Percentiles rank a stretch among this genome's conserved stretches.
Conservation (phyloP, 2,888 invertebrate genomes). For the Chouioia cunea region DNA sequence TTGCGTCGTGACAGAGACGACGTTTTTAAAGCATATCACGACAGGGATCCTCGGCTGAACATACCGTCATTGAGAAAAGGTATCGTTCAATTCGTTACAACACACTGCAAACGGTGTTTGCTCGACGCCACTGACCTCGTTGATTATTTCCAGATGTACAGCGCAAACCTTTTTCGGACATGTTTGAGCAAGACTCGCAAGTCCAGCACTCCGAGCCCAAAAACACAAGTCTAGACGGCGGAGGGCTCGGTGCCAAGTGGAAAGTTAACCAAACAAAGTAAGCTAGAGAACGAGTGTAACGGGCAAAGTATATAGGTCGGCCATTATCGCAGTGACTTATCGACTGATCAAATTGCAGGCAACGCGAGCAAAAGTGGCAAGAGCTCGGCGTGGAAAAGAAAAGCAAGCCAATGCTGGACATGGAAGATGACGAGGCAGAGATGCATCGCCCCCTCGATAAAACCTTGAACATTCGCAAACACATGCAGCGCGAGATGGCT, state of each 20-base stretch:
- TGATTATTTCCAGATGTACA: constrained; percentile 58
- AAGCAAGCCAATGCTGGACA: constrained; percentile 55
- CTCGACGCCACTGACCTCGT: neutral
- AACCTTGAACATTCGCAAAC: constrained; percentile 63
- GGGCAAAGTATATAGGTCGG: constrained; percentile 52
- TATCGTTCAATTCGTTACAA: too few species aligned
- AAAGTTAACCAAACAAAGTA: constrained; percentile 61
- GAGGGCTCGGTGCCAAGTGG: constrained; percentile 65
- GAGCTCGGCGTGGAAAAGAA: constrained; percentile 70
- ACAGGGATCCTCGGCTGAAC: constrained; percentile 61
- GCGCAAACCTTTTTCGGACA: constrained; percentile 63
- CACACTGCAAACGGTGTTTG: too few species aligned
- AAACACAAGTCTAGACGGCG: constrained; percentile 62
- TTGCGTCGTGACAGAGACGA: constrained; percentile 63
- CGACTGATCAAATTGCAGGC: constrained; percentile 15
- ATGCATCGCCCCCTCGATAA: constrained; percentile 65
- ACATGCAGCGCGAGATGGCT: constrained; percentile 64
- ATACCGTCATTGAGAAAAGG: constrained; percentile 65
- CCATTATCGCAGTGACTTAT: neutral
- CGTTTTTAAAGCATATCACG: constrained; percentile 63
- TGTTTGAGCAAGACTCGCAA: constrained; percentile 65
- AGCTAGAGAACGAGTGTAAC: constrained; percentile 41
- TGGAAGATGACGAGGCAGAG: constrained; percentile 63
- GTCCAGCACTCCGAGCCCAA: constrained; percentile 64
- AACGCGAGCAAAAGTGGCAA: constrained; percentile 67